A percentile compares a stretch with the other conserved stretches of the same genome.
Evolutionary conservation across 2,888 invertebrate genomes (phyloP).

Genomic region (Agonopterix heracliana): DNA sequence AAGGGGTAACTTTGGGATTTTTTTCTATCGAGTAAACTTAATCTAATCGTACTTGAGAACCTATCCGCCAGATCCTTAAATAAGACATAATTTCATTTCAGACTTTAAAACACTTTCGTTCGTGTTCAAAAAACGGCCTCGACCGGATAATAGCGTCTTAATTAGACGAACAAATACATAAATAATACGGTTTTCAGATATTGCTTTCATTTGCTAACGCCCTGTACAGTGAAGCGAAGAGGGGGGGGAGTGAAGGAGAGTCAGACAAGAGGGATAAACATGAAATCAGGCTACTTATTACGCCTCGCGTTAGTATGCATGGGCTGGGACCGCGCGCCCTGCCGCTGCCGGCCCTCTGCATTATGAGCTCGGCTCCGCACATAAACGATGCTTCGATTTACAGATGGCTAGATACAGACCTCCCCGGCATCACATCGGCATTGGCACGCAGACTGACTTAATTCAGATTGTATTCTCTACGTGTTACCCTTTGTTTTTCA

Average conservation of each 20-base stretch:
- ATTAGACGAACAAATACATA: no score
- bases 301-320: constrained; percentile 69
- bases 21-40: no score
- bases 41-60: no score
- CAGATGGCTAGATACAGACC: constrained; percentile 27
- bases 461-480: constrained; percentile 36
- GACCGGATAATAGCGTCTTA: no score
- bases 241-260: constrained; percentile 13
- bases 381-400: constrained; percentile 57
- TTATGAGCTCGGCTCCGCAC: constrained; percentile 43
- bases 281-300: constrained; percentile 66
- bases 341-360: constrained; percentile 40
- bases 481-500: neutral
- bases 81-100: no score
- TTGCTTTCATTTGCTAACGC: neutral
- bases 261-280: constrained; percentile 43
- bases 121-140: no score
- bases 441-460: constrained; percentile 31
- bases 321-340: constrained; percentile 56
- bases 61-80: no score
- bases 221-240: neutral
- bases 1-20: no score
- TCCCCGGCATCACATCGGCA: constrained; percentile 27
- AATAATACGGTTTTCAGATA: no score
- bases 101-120: no score